Percentiles rank a stretch among this genome's conserved stretches.
These are phyloP conservation scores for Takifugu flavidus DNA, from an alignment of 2,113 vertebrate genomes.

Conservation along the genomic window DNA sequence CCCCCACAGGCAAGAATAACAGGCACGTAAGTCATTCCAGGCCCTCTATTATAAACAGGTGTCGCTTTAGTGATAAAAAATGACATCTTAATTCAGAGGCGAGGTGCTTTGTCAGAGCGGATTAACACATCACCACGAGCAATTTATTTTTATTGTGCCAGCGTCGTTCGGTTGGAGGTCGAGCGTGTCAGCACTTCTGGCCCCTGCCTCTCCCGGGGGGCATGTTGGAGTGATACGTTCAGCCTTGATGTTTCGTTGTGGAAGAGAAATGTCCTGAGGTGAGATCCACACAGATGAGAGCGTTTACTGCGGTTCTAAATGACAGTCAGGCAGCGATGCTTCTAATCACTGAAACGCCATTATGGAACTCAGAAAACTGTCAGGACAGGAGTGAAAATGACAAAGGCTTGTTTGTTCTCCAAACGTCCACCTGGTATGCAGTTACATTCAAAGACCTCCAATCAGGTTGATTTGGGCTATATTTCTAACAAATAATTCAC, in stretches of 20 bases:
- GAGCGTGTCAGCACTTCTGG: conserved; percentile 47
- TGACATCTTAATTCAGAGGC: conserved; percentile 74
- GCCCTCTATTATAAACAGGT: conserved; percentile 77
- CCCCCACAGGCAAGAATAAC: conserved; percentile 63
- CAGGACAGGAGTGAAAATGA: neutral
- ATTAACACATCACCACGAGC: conserved; percentile 75
- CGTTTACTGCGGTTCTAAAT: conserved; percentile 20
- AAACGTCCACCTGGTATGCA: neutral
- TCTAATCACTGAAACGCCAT: neutral
- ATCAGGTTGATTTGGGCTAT: too few relatives aligned
- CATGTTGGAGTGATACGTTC: conserved; percentile 25
- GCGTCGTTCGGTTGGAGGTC: conserved; percentile 55
- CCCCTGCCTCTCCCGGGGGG: conserved; percentile 34
- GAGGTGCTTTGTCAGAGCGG: conserved; percentile 67
- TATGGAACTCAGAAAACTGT: too few relatives aligned
- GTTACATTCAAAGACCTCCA: neutral
- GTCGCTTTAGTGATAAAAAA: conserved; percentile 76
- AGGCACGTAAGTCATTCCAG: conserved; percentile 69
- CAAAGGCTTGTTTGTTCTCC: neutral
- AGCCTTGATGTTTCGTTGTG: conserved; percentile 49
- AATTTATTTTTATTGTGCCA: conserved; percentile 72
- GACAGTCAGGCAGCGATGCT: neutral
- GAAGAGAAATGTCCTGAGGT: conserved; percentile 29
- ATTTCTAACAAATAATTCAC: too few relatives aligned
- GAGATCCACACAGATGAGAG: conserved; percentile 31